Base-by-base conservation (phyloP, 2,888 invertebrate genomes). In the Synergus itoensis region DNA sequence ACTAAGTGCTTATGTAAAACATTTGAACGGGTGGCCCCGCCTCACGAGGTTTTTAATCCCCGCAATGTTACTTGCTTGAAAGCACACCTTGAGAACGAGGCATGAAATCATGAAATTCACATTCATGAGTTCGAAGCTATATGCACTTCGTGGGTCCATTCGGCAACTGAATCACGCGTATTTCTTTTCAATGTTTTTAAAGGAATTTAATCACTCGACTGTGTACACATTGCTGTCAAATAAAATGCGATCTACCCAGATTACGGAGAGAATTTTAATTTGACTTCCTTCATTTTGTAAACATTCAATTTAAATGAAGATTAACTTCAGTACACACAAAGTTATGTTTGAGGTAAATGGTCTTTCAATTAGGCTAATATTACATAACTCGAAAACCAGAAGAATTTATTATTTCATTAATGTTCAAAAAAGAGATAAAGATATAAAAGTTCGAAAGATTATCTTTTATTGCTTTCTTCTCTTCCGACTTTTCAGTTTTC, bases 1-100 rank as follows among this genome's bases (percentile, higher is more conserved):
- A 60, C 18, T 7, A 60, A 60, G 18, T 18, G 57, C 57, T 60
- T 60, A 60, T 60, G 57, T 60, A 60, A 60, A 60, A 60, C 57
- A 60, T 60, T 18, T 18, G 57, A 11, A 60, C 57, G 18, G 9
- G 57, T n/a, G 57, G 18, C 57, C 11, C 57, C 18, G 57, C 18
- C 57, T 57, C 18, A 18, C 18, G 18, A 3, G 0, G 11, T 60
- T 60, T 60, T 60, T 60, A 11, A 60, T 60, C 18, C 57, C 57
- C 11, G 57, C 57, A 21, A 18, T 21, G 11, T 21, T 60, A 21
- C 57, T 60, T 11, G 18, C 18, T 60, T 21, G 57, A 60, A 21
- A 60, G n/a, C 11, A 8, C 53, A 57, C 16, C 53, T 45, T 57
- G 53, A 57, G n/a, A 57, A 57, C 53, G n/a, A 57, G 16, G 21